Conservation (phyloP, 2,113 vertebrate genomes). For the Oncorhynchus nerka region DNA sequence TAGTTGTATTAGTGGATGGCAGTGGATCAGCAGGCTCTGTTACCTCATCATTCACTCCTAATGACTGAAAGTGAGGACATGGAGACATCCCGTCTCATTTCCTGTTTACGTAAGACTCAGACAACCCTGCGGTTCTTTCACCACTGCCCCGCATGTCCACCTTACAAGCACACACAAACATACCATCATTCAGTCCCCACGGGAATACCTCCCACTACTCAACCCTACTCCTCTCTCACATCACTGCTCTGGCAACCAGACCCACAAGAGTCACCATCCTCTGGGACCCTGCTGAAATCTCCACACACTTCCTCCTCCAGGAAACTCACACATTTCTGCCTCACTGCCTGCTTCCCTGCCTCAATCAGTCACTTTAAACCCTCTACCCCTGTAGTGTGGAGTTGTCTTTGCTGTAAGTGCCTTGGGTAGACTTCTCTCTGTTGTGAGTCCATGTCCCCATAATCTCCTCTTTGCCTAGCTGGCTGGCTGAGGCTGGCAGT, state of each 20-base stretch:
- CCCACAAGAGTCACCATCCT: too few relatives aligned
- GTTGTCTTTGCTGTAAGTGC: not conserved
- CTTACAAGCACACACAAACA: not conserved
- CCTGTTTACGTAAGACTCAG: not conserved
- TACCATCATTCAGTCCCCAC: not conserved
- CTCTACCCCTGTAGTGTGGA: not conserved
- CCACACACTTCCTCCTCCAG: slow-evolving; percentile 2
- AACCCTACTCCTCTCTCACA: not conserved
- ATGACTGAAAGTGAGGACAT: not conserved
- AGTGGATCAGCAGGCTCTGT: not conserved
- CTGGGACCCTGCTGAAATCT: not conserved
- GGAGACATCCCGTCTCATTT: not conserved
- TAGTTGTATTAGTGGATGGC: not conserved
- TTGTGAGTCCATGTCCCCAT: not conserved
- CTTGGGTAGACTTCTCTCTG: slow-evolving; percentile 9
- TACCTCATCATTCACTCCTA: not conserved
- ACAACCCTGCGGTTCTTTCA: not conserved
- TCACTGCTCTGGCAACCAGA: not conserved
- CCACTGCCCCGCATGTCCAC: not conserved
- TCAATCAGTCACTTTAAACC: not conserved
- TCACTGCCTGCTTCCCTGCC: not conserved
- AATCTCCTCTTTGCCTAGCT: slow-evolving; percentile 35
- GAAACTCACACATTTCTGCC: slow-evolving; percentile 20
- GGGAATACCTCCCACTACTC: not conserved
- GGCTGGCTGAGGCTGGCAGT: slow-evolving; percentile 1